Evolutionary conservation across 2,113 vertebrate species (phyloP).

Genomic region (Hemichromis elongatus): DNA sequence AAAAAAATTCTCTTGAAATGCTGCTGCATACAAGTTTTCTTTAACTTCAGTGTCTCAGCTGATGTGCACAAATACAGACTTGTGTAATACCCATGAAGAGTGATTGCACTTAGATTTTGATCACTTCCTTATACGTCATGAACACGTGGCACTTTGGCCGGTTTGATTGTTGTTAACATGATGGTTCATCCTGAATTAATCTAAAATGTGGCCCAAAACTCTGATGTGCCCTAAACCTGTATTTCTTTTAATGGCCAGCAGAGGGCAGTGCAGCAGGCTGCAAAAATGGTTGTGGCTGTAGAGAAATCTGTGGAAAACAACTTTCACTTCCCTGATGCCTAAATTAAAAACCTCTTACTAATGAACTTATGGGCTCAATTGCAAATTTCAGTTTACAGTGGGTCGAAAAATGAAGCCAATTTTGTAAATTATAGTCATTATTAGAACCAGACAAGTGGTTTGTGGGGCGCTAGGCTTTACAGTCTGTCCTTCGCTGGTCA

Average conservation of each 20-base stretch:
- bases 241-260: neutral
- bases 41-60: neutral
- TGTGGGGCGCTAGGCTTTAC: neutral
- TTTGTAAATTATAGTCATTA: neutral
- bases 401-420: neutral
- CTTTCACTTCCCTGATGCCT: neutral
- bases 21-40: fast-evolving
- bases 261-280: neutral
- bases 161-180: neutral
- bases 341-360: neutral
- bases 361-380: neutral
- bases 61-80: neutral
- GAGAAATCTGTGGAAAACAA: neutral
- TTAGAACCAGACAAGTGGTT: neutral
- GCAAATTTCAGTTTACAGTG: neutral
- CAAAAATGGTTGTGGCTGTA: neutral
- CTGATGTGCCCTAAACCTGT: neutral
- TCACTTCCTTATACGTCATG: neutral
- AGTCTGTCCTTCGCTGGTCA: neutral
- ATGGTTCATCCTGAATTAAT: neutral
- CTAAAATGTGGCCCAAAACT: neutral
- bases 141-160: neutral
- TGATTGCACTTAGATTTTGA: neutral
- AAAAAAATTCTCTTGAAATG: neutral
- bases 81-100: neutral